Evolutionary conservation across 2,797 vertebrate genomes (phyloP).

Genomic region (Enteromius anoplus): DNA sequence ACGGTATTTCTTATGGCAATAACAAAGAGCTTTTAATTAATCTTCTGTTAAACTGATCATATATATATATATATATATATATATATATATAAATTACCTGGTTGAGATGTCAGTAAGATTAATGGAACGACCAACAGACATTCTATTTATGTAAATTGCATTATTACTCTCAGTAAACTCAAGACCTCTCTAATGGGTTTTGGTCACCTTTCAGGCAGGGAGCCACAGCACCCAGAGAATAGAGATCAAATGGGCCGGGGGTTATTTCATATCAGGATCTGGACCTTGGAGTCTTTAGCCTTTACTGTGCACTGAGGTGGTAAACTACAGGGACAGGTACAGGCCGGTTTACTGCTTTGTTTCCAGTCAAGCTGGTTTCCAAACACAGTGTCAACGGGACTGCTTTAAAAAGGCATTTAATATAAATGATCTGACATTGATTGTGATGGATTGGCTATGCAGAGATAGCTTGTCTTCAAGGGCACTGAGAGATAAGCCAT

Average conservation of each 20-base stretch:
- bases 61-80: too few species aligned
- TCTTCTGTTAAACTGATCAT: conserved; percentile 67
- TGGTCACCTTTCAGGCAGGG: conserved; percentile 70
- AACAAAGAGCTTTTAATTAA: conserved; percentile 72
- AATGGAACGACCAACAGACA: conserved; percentile 76
- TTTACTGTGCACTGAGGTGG: conserved; percentile 63
- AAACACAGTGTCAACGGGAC: conserved; percentile 64
- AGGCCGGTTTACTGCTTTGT: conserved; percentile 71
- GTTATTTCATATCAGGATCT: conserved; percentile 69
- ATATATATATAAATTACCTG: conserved; percentile 75
- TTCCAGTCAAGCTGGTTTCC: conserved; percentile 70
- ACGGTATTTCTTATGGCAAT: conserved; percentile 67
- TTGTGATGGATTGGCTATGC: conserved; percentile 82
- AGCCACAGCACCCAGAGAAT: conserved; percentile 67
- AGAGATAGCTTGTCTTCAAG: conserved; percentile 82
- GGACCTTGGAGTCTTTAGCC: conserved; percentile 65
- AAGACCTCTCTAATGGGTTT: conserved; percentile 74
- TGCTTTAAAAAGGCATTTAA: conserved; percentile 73
- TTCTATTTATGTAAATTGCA: conserved; percentile 79
- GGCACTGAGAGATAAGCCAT: conserved; percentile 80
- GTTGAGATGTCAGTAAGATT: conserved; percentile 78
- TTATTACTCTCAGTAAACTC: conserved; percentile 75
- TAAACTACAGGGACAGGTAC: conserved; percentile 75
- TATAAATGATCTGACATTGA: conserved; percentile 81
- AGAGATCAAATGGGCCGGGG: conserved; percentile 70